phyloP scores from a whole-genome alignment of 1,140 invertebrate species.

The Caligus rogercresseyi region DNA sequence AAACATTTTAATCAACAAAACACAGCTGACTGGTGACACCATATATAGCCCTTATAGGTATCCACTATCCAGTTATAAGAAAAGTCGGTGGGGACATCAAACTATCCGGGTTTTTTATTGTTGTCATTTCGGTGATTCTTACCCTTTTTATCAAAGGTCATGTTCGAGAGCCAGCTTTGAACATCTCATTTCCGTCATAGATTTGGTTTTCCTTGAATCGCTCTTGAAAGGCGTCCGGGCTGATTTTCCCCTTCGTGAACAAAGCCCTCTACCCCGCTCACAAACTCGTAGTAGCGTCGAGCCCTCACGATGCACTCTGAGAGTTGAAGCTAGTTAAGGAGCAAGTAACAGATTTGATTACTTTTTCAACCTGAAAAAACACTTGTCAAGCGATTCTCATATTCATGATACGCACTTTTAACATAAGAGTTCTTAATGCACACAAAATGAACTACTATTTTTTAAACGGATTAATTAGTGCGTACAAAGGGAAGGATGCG shows the following conservation, averaged over 20 bases:
- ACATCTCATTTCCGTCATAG: slow-evolving; percentile 45
- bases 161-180: slow-evolving; percentile 71
- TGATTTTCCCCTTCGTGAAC: slow-evolving; percentile 28
- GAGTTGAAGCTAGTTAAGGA: slow-evolving; percentile 62
- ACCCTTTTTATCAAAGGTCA: slow-evolving; percentile 78
- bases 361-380: slow-evolving; percentile 6
- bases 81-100: too few relatives aligned
- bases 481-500: too few relatives aligned
- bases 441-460: too few relatives aligned
- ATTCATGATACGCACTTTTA: background rate
- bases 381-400: background rate
- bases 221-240: slow-evolving; percentile 58
- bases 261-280: slow-evolving; percentile 26
- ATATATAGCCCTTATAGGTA: too few relatives aligned
- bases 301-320: slow-evolving; percentile 92
- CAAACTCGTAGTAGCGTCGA: slow-evolving; percentile 56
- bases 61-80: too few relatives aligned
- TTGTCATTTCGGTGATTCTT: too few relatives aligned
- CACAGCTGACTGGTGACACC: too few relatives aligned
- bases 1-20: too few relatives aligned
- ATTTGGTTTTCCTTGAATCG: slow-evolving; percentile 58
- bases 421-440: background rate
- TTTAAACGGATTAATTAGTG: too few relatives aligned
- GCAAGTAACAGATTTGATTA: slow-evolving; percentile 18
- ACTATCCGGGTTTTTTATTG: too few relatives aligned